These are phyloP conservation scores for Forbesichthys agassizii DNA, from an alignment of 2,113 vertebrate species.

Conservation along the genomic window DNA sequence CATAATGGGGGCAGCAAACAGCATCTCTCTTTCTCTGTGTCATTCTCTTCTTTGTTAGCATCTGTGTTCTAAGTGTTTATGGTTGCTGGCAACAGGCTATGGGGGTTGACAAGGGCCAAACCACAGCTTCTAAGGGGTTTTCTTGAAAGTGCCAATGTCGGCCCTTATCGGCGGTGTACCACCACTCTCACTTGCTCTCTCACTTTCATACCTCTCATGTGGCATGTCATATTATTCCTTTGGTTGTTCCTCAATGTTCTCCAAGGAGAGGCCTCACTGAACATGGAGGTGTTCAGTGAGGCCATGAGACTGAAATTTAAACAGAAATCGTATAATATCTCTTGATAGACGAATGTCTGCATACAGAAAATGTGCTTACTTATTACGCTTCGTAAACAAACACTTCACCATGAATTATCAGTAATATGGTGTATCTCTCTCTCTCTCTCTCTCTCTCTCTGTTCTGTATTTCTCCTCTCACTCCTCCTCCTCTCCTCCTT, in stretches of 20 bases:
- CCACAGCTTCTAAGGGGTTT: conserved; percentile 17
- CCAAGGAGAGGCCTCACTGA: too few relatives aligned
- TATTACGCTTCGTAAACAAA: too few relatives aligned
- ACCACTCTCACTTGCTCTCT: conserved; percentile 3
- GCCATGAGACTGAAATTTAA: too few relatives aligned
- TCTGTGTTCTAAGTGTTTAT: neutral
- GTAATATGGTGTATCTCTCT: conserved; percentile 22
- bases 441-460: neutral
- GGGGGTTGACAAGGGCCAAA: conserved; percentile 42
- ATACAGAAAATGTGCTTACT: too few relatives aligned
- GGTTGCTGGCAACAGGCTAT: conserved; percentile 35
- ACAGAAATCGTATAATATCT: too few relatives aligned
- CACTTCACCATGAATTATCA: conserved; percentile 2
- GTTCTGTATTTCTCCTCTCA: neutral
- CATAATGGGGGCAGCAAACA: conserved; percentile 58
- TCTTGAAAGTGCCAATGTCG: conserved; percentile 23
- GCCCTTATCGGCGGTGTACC: conserved; percentile 27
- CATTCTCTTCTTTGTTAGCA: neutral
- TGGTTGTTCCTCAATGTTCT: neutral
- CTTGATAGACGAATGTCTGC: too few relatives aligned
- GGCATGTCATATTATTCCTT: neutral
- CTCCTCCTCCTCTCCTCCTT: conserved; percentile 5
- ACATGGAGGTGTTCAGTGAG: too few relatives aligned
- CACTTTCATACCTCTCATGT: neutral
- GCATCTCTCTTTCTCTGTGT: conserved; percentile 8